Evolutionary conservation across 1,140 invertebrate genomes (phyloP).

Genomic region (Pachyrhynchus sulphureomaculatus): DNA sequence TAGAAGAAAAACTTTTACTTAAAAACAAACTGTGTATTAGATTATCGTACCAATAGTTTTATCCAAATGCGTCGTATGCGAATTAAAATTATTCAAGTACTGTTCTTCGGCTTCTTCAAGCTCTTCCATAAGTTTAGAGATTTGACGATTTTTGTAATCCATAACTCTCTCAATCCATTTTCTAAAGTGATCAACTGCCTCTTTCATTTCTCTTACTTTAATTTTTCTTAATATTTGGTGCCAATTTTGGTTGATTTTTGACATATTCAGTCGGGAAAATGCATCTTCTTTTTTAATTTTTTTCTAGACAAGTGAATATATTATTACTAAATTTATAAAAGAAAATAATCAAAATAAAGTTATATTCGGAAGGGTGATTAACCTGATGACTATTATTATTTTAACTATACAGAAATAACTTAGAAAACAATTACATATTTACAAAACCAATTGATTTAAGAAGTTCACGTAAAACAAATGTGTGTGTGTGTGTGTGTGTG

Average conservation of each 20-base stretch:
- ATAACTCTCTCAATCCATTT: slow-evolving; percentile 61
- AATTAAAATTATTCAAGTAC: slow-evolving; percentile 65
- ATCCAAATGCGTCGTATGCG: slow-evolving; percentile 68
- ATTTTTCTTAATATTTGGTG: slow-evolving; percentile 70
- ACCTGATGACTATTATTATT: too few relatives aligned
- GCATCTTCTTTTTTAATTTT: slow-evolving; percentile 78
- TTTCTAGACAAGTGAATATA: too few relatives aligned
- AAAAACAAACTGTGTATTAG: too few relatives aligned
- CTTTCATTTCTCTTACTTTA: slow-evolving; percentile 71
- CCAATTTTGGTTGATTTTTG: slow-evolving; percentile 84
- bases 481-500: too few relatives aligned
- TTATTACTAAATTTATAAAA: too few relatives aligned
- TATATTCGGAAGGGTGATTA: too few relatives aligned
- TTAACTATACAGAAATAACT: too few relatives aligned
- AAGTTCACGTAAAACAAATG: too few relatives aligned
- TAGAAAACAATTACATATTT: too few relatives aligned
- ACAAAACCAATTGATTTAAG: too few relatives aligned
- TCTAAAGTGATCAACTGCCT: slow-evolving; percentile 64
- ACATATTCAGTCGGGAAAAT: slow-evolving; percentile 73
- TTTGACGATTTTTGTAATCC: slow-evolving; percentile 65
- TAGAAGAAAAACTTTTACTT: too few relatives aligned
- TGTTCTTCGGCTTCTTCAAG: slow-evolving; percentile 69
- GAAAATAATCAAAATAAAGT: too few relatives aligned
- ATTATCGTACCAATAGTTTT: slow-evolving; percentile 62
- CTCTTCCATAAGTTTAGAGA: slow-evolving; percentile 63